Evolutionary conservation across 2,888 invertebrate genomes (phyloP), one percentile per base, ranked within the genome.

Genomic region (Seira musarum): DNA sequence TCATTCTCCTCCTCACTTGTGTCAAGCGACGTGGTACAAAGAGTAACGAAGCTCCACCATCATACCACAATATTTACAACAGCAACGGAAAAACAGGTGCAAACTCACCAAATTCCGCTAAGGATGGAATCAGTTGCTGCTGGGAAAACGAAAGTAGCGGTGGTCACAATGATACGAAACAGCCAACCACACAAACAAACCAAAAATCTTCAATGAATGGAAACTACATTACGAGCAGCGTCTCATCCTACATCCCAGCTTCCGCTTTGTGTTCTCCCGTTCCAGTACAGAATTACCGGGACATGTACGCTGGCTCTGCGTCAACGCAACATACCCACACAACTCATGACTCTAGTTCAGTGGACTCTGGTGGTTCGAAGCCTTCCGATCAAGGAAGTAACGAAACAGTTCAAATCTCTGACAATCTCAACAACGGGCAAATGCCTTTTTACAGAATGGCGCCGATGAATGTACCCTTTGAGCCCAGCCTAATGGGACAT

Each of bases 61-160:
- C 85, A 8, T 86, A 86, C 69, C 86, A 86, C 63, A 86, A 86
- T 72, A 86, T 86, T 82, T 86, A 86, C 79, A 85, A 74, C 21
- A 76, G 77, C 17, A 80, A 81, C 22, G 79, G 80, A 22, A 82
- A 82, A 75, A 78, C 78, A 69, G 77, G 74, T n/a, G 40, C 80
- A 1, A 21, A 49, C 2, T 68, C 65, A 22, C 78, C 81, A 17
- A 81, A 82, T 15, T 67, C 65, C 19, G 77, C 80, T 2, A 85
- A 86, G 60, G 85, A 85, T 40, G 83, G 79, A 10, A 78, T 85
- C 35, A 67, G 81, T 25, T 86, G 86, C 61, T 86, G 86, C 66
- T 86, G 86, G 86, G 86, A 86, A 75, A 86, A 86, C 67, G 86
- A 86, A 46, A 82, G 84, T 61, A 79, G 78, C 68, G 68, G 61